Evolutionary conservation across 2,888 invertebrate genomes (phyloP), one percentile per base, ranked within the genome.

Genomic region (Deilephila porcellus): DNA sequence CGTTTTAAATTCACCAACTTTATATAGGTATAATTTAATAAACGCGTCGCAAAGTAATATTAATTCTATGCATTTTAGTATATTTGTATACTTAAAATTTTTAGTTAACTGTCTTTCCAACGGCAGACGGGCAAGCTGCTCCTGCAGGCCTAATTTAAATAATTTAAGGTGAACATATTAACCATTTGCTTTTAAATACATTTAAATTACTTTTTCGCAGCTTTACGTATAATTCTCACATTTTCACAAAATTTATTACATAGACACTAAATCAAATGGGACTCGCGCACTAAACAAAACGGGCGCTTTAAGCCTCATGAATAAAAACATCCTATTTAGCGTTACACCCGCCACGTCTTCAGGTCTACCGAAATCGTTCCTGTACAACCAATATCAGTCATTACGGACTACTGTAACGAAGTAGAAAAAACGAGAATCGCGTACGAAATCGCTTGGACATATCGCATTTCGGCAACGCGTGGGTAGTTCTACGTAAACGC

Each of bases 241-340:
- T 88, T 90, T 90, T 88, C 88, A 86, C 85, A 86, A 90, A 91
- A 93, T 93, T 91, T 93, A 93, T 93, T 90, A 90, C 91, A 83
- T 86, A 88, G 86, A 88, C 91, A 88, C 90, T 93, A 93, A 93
- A 93, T 94, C 93, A 93, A 92, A 89, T 87, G 89, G 87, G 88
- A 89, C 90, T 89, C 90, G 90, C 91, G 90, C 89, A 90, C 92
- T 89, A 92, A 92, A 93, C 92, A 91, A 91, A 93, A 93, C 92
- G 90, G 92, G 89, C 91, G 90, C 89, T 90, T 86, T 88, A 86
- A 86, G 86, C 82, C 91, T 94, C 94, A 94, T 94, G 93, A 94
- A 94, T 94, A 94, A 94, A 94, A 92, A 93, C 93, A 93, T 92
- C 88, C 92, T 94, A 94, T 93, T 94, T 94, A 94, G 91, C 93